Conservation (phyloP, 1,140 invertebrate genomes). For the Cotesia typhae region DNA sequence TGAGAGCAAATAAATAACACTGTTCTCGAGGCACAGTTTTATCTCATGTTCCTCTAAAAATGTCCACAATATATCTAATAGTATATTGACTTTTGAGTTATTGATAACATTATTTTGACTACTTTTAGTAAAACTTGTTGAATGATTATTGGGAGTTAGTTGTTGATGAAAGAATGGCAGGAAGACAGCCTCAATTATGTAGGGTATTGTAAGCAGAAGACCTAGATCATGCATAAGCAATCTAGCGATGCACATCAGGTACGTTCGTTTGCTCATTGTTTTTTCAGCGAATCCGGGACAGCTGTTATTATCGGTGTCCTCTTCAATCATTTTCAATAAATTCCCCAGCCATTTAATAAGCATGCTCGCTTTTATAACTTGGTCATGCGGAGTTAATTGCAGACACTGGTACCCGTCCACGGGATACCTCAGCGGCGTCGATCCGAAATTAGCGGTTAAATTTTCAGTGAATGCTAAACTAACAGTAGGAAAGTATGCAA, state of each 20-base stretch:
- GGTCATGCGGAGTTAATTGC: slow-evolving; percentile 69
- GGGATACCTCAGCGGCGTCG: slow-evolving; percentile 76
- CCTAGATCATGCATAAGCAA: slow-evolving; percentile 69
- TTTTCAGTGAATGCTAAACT: slow-evolving; percentile 80
- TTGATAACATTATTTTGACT: slow-evolving; percentile 8
- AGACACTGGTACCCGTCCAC: slow-evolving; percentile 74
- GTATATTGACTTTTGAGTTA: slow-evolving; percentile 54
- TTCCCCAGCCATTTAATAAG: slow-evolving; percentile 71
- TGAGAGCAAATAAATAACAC: slow-evolving; percentile 68
- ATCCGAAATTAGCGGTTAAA: slow-evolving; percentile 83
- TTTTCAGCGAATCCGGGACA: slow-evolving; percentile 36
- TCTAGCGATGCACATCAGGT: slow-evolving; percentile 64
- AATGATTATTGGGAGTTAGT: slow-evolving; percentile 41
- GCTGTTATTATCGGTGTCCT: slow-evolving; percentile 41
- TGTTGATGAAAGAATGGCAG: slow-evolving; percentile 62
- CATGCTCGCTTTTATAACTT: slow-evolving; percentile 67
- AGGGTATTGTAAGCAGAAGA: slow-evolving; percentile 66
- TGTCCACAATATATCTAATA: slow-evolving; percentile 73
- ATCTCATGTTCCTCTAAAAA: slow-evolving; percentile 74
- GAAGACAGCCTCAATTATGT: slow-evolving; percentile 69
- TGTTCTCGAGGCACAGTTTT: slow-evolving; percentile 70
- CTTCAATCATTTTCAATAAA: slow-evolving; percentile 57
- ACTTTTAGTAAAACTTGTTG: not conserved
- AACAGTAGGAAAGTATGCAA: slow-evolving; percentile 82
- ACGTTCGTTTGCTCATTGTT: slow-evolving; percentile 57